Conservation (phyloP, 2,113 vertebrate species). For the Menura novaehollandiae region DNA sequence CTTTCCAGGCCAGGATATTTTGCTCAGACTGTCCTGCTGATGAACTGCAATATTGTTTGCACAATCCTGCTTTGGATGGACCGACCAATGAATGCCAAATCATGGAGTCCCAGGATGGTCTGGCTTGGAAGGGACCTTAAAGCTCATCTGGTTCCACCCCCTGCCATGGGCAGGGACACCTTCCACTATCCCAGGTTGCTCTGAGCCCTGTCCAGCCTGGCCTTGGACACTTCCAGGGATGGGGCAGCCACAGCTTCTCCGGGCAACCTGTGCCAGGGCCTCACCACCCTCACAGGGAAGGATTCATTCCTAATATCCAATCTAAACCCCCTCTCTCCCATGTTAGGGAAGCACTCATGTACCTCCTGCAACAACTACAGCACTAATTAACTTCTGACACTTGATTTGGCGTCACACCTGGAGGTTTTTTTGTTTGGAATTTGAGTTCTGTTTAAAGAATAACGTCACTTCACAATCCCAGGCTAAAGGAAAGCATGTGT, state of each 20-base stretch:
- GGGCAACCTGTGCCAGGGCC: neutral
- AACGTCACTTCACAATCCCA: neutral
- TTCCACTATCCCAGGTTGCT: neutral
- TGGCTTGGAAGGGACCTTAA: neutral
- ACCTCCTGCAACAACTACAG: neutral
- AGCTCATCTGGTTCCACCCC: neutral
- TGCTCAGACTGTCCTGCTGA: neutral
- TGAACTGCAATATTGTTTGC: neutral
- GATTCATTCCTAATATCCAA: neutral
- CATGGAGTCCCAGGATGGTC: neutral
- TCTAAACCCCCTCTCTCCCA: neutral
- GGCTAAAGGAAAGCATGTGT: neutral
- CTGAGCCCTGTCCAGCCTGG: neutral
- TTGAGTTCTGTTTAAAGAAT: neutral
- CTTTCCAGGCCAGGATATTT: neutral
- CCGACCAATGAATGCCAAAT: accelerated
- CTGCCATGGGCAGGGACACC: neutral
- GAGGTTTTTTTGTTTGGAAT: neutral
- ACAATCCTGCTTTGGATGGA: neutral
- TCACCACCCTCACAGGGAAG: neutral
- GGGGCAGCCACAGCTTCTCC: neutral
- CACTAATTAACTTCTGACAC: neutral
- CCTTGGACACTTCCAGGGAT: neutral
- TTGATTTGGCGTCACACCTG: neutral
- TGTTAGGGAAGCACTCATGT: accelerated